Evolutionary conservation across 1,140 invertebrate genomes (phyloP).

Genomic region (Harlomillsia oculata): DNA sequence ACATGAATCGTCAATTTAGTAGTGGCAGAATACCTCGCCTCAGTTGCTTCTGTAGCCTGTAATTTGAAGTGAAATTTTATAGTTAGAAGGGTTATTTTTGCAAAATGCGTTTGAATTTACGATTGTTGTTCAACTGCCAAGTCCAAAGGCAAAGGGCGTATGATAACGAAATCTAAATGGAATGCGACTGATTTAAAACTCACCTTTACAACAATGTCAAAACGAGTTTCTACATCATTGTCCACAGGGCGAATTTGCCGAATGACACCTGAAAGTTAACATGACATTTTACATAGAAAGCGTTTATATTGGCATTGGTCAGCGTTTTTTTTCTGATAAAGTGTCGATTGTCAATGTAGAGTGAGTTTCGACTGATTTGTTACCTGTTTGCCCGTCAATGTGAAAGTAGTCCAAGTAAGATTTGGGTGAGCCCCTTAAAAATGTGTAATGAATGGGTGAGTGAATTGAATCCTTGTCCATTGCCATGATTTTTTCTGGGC

Average conservation of each 20-base stretch:
- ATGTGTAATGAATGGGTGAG: constrained; percentile 66
- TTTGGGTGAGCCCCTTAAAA: constrained; percentile 63
- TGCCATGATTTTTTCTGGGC: constrained; percentile 79
- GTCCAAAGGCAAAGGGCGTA: no score
- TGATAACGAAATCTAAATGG: neutral
- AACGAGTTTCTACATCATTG: constrained; percentile 60
- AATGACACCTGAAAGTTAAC: constrained; percentile 50
- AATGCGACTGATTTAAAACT: no score
- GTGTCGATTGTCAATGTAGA: no score
- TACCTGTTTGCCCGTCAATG: constrained; percentile 59
- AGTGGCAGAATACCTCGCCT: constrained; percentile 62
- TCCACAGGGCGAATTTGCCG: constrained; percentile 70
- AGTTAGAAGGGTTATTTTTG: no score
- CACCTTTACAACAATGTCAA: constrained; percentile 64
- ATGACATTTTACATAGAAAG: neutral
- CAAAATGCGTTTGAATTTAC: no score
- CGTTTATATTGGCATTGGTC: constrained; percentile 2
- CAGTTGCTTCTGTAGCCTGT: constrained; percentile 69
- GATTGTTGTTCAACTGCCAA: no score
- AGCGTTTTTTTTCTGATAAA: no score
- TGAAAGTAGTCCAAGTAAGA: constrained; percentile 70
- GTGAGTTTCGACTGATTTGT: neutral
- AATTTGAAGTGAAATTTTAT: no score
- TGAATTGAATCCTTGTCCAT: constrained; percentile 79
- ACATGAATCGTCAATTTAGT: constrained; percentile 71